phyloP scores from a whole-genome alignment of 2,888 invertebrate genomes.

The Perizoma affinitatum region DNA sequence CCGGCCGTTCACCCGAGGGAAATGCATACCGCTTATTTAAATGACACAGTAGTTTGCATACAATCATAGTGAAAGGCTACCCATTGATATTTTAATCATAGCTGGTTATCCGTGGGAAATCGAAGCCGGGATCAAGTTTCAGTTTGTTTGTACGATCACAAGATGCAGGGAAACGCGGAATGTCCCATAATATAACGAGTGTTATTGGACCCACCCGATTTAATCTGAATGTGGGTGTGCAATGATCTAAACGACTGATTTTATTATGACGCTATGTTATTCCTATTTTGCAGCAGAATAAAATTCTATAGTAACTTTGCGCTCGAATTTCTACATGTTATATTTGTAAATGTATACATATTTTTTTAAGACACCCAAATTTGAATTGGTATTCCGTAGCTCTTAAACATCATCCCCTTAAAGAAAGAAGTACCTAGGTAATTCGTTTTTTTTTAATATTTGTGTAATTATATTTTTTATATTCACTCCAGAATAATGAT shows the following conservation, averaged over 20 bases:
- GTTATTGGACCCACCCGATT: slow-evolving; percentile 20
- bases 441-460: too few species aligned
- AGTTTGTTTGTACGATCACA: slow-evolving; percentile 26
- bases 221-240: slow-evolving; percentile 15
- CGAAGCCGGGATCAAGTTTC: slow-evolving; percentile 54
- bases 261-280: slow-evolving; percentile 11
- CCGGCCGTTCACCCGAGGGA: slow-evolving; percentile 44
- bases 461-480: too few species aligned
- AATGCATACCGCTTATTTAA: slow-evolving; percentile 59
- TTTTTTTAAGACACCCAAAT: too few species aligned
- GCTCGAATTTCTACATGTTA: too few species aligned
- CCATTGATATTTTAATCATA: slow-evolving; percentile 79
- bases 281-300: slow-evolving; percentile 7
- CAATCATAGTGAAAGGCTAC: slow-evolving; percentile 76
- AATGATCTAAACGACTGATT: slow-evolving; percentile 7
- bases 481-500: too few species aligned
- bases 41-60: slow-evolving; percentile 74
- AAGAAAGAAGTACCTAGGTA: too few species aligned
- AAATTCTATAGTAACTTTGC: not conserved
- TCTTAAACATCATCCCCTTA: too few species aligned
- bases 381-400: too few species aligned
- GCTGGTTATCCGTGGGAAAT: slow-evolving; percentile 68
- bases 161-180: slow-evolving; percentile 7
- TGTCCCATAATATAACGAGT: slow-evolving; percentile 9
- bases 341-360: too few species aligned